Evolutionary conservation across 2,888 invertebrate genomes (phyloP).

Genomic region (Morinoia aosen): DNA sequence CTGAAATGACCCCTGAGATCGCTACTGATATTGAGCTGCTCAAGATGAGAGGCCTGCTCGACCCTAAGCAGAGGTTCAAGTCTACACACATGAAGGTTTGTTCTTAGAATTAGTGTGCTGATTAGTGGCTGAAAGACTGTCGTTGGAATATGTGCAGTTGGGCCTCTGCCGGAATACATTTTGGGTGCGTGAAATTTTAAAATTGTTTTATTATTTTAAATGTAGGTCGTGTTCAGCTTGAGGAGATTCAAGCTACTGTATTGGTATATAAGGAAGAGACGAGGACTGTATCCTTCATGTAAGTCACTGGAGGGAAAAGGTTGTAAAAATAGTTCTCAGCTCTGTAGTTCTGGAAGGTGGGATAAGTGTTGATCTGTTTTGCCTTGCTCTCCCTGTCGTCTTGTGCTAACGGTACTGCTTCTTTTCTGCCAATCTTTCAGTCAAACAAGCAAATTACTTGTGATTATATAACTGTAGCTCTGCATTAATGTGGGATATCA

Average conservation of each 20-base stretch:
- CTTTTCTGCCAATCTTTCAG: too few relatives aligned
- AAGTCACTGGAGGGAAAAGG: too few relatives aligned
- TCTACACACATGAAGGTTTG: conserved; percentile 64
- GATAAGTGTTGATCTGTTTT: too few relatives aligned
- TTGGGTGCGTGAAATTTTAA: background rate
- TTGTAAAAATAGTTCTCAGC: too few relatives aligned
- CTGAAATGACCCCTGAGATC: conserved; percentile 89
- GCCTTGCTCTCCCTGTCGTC: too few relatives aligned
- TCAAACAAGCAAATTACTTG: too few relatives aligned
- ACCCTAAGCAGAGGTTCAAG: conserved; percentile 81
- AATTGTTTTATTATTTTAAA: background rate
- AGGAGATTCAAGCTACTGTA: background rate
- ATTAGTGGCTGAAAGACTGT: background rate
- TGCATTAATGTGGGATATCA: too few relatives aligned
- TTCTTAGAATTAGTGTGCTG: background rate
- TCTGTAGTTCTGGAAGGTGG: too few relatives aligned
- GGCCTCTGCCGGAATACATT: background rate
- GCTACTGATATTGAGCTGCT: conserved; percentile 89
- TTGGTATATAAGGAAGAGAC: too few relatives aligned
- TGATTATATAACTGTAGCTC: too few relatives aligned
- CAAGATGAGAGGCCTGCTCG: conserved; percentile 91
- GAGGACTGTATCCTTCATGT: too few relatives aligned
- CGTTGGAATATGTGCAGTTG: background rate
- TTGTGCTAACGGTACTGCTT: too few relatives aligned
- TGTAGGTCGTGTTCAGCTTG: background rate